Evolutionary conservation across 2,113 vertebrate species (phyloP).

Genomic region (Polypterus bichir): DNA sequence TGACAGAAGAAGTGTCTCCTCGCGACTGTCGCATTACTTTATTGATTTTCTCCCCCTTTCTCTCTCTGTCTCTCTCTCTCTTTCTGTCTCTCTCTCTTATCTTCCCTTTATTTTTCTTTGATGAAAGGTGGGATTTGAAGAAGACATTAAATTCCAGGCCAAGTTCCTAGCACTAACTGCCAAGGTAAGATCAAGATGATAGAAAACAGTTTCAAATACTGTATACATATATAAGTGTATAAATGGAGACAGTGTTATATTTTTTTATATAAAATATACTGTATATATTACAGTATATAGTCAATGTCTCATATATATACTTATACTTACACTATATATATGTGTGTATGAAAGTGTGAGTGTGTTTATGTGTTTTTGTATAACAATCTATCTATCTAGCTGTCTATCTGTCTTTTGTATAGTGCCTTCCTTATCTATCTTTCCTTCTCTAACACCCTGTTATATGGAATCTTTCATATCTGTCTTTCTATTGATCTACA

Average conservation of each 20-base stretch:
- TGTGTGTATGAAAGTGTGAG: constrained; percentile 10
- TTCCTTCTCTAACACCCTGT: too few relatives aligned
- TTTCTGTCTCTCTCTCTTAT: constrained; percentile 15
- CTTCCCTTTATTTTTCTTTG: constrained; percentile 4
- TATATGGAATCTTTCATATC: too few relatives aligned
- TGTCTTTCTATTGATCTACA: too few relatives aligned
- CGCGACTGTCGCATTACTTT: constrained; percentile 45
- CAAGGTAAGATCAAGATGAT: constrained; percentile 44
- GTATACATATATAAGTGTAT: constrained; percentile 8
- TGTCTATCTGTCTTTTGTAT: background rate
- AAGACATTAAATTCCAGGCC: constrained; percentile 29
- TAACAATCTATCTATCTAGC: background rate
- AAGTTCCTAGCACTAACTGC: constrained; percentile 34
- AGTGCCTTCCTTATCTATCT: too few relatives aligned
- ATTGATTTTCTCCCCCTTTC: constrained; percentile 39
- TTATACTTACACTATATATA: background rate
- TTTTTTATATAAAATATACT: background rate
- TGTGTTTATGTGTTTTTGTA: constrained; percentile 3
- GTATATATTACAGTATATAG: background rate
- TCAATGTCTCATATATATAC: background rate
- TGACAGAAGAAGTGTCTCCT: too few relatives aligned
- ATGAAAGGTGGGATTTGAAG: constrained; percentile 49
- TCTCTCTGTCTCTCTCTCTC: constrained; percentile 6
- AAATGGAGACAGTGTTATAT: constrained; percentile 3
- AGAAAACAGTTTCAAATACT: background rate